These are phyloP conservation scores for Brachionus rubens DNA, from an alignment of 1,140 invertebrate species.

Conservation along the genomic window DNA sequence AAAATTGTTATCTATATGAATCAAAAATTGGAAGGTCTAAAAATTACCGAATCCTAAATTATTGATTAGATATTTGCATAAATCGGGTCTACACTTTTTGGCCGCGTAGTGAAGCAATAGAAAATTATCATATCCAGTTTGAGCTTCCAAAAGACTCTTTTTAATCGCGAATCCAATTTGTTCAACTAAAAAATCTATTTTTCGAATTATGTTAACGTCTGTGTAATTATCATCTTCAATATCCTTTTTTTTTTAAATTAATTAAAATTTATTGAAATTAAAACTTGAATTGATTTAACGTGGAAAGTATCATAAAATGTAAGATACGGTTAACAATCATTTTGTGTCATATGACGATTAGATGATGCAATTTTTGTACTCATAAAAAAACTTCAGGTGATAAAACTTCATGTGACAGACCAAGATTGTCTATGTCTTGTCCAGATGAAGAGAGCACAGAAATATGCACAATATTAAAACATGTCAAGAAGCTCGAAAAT, in stretches of 20 bases:
- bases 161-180: not conserved
- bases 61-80: not conserved
- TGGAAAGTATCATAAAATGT: no score
- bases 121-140: constrained; percentile 37
- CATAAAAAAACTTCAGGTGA: no score
- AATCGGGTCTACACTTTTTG: not conserved
- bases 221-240: constrained; percentile 8
- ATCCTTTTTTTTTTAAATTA: not conserved
- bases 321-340: no score
- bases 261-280: not conserved
- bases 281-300: no score
- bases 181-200: constrained; percentile 4
- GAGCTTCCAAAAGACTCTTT: not conserved
- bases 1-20: no score
- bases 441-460: no score
- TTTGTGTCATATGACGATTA: no score
- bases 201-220: not conserved
- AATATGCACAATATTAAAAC: no score
- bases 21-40: not conserved
- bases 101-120: not conserved
- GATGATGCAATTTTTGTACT: no score
- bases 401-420: no score
- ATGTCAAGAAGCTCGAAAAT: no score
- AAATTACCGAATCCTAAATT: not conserved
- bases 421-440: no score